These are phyloP conservation scores for Squalus acanthias DNA, from an alignment of 2,797 vertebrate species.

Conservation along the genomic window DNA sequence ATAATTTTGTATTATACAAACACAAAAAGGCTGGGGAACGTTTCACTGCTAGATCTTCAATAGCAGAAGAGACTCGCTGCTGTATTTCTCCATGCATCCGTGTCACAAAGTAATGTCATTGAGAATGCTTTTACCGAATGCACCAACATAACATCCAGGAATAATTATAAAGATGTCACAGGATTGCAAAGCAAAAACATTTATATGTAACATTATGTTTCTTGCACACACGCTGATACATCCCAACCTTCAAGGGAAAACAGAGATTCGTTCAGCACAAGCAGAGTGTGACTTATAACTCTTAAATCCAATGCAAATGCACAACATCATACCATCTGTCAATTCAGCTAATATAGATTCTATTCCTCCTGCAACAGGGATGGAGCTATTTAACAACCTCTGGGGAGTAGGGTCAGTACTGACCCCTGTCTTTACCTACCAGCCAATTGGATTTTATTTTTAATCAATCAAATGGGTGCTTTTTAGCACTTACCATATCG, in stretches of 20 bases:
- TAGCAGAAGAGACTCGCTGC: neutral
- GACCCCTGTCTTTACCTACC: neutral
- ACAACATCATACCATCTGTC: neutral
- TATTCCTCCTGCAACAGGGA: neutral
- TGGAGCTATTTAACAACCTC: constrained; percentile 7
- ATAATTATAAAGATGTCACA: neutral
- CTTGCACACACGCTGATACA: neutral
- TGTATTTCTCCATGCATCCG: neutral
- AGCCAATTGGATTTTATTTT: neutral
- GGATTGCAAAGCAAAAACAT: neutral
- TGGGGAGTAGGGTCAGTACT: neutral
- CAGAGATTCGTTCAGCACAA: neutral
- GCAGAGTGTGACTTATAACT: neutral
- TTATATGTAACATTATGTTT: neutral
- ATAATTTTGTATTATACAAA: neutral
- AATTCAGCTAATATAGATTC: neutral
- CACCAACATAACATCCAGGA: neutral
- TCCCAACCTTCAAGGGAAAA: neutral
- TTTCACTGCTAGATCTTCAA: neutral
- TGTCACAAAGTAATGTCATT: neutral
- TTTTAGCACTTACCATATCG: constrained; percentile 77
- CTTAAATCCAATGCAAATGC: neutral
- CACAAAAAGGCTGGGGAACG: neutral
- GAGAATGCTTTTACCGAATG: too few relatives aligned
- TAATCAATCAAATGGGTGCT: neutral